Conservation (phyloP, 2,888 invertebrate species). For the Galeopsomyia nigrocyanea region DNA sequence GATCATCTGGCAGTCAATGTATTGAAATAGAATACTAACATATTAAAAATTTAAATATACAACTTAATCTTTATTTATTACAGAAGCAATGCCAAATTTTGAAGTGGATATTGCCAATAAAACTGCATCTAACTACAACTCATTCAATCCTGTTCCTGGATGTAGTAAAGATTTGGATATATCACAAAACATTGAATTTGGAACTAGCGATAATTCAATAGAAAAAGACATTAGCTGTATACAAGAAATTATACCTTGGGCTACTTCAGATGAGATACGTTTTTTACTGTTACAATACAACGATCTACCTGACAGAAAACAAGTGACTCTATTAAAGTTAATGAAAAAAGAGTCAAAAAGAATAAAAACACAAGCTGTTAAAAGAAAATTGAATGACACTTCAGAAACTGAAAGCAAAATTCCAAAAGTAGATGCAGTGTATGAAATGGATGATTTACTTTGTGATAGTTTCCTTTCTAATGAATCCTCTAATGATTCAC, state of each 20-base stretch:
- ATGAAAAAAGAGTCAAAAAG: slow-evolving; percentile 27
- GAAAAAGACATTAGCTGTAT: slow-evolving; percentile 31
- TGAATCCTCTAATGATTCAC: slow-evolving; percentile 32
- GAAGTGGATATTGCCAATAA: too few species aligned
- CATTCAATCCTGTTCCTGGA: slow-evolving; percentile 52
- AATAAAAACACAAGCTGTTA: background rate
- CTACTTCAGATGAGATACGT: slow-evolving; percentile 38
- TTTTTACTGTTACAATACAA: slow-evolving; percentile 42
- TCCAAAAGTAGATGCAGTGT: slow-evolving; percentile 4
- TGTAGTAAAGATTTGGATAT: slow-evolving; percentile 55
- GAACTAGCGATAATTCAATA: background rate
- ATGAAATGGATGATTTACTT: slow-evolving; percentile 10
- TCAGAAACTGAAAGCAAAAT: slow-evolving; percentile 1
- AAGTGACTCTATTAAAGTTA: slow-evolving; percentile 56
- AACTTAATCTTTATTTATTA: too few species aligned
- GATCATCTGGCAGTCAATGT: too few species aligned
- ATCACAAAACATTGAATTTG: slow-evolving; percentile 1
- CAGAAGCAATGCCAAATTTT: too few species aligned
- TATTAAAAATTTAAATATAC: too few species aligned
- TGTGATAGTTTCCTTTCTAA: background rate
- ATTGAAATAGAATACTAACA: too few species aligned
- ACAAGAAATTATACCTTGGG: slow-evolving; percentile 48
- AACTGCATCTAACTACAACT: too few species aligned
- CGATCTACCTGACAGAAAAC: slow-evolving; percentile 43
- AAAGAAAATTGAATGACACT: slow-evolving; percentile 23